Percentiles rank a stretch among this genome's conserved stretches.
phyloP scores from a whole-genome alignment of 2,888 invertebrate genomes.

The Epistrophe grossulariae region DNA sequence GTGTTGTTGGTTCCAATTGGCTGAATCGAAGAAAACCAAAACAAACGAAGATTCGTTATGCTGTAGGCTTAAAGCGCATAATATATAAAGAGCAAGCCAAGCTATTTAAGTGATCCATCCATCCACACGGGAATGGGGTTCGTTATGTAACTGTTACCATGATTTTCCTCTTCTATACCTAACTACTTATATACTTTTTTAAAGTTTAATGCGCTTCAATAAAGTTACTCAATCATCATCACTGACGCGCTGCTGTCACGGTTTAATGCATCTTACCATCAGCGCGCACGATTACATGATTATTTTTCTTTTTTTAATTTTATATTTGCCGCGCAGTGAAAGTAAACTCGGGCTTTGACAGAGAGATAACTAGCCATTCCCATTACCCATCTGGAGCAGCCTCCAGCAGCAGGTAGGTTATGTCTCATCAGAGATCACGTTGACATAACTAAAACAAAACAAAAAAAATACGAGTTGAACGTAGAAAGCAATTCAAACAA shows the following conservation, averaged over 20 bases:
- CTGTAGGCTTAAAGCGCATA: neutral
- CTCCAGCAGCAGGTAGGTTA: slow-evolving; percentile 25
- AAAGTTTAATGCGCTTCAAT: slow-evolving; percentile 71
- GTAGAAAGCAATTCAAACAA: slow-evolving; percentile 30
- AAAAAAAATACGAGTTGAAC: slow-evolving; percentile 30
- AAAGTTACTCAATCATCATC: slow-evolving; percentile 72
- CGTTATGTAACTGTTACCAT: slow-evolving; percentile 58
- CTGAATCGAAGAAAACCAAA: slow-evolving; percentile 36
- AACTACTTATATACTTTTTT: neutral
- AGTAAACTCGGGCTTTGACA: slow-evolving; percentile 48
- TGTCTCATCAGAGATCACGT: slow-evolving; percentile 36
- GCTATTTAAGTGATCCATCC: slow-evolving; percentile 44
- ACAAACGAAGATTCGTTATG: slow-evolving; percentile 22
- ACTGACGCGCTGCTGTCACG: slow-evolving; percentile 68
- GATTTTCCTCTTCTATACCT: slow-evolving; percentile 37
- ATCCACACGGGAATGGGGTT: slow-evolving; percentile 44
- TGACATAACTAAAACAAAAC: slow-evolving; percentile 72
- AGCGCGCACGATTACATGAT: slow-evolving; percentile 65
- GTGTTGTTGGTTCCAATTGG: slow-evolving; percentile 53
- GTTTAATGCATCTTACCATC: slow-evolving; percentile 61
- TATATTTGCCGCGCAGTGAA: slow-evolving; percentile 46
- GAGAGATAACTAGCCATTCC: slow-evolving; percentile 39
- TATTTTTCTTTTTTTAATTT: neutral
- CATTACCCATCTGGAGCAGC: slow-evolving; percentile 56
- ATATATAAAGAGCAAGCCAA: slow-evolving; percentile 25